Evolutionary conservation across 2,797 vertebrate species (phyloP), one percentile per base, ranked within the genome.

Genomic region (Remorina albescens): DNA sequence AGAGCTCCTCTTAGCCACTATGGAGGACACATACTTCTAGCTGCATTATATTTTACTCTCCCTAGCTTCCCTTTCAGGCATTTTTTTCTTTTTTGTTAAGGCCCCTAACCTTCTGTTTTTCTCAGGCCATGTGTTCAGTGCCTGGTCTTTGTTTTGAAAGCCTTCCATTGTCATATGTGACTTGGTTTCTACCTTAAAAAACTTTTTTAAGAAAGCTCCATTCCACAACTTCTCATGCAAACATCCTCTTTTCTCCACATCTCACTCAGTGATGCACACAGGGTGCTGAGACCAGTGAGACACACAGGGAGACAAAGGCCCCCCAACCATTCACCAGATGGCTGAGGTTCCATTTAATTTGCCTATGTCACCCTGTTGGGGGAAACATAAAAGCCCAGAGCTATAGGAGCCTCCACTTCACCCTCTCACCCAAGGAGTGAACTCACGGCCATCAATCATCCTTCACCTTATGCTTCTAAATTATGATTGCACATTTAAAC

Each of bases 271-370:
- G 74, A 79, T 76, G 84, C 82, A 80, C 81, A 62, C 46, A 42
- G 30, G 60, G n/a, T 54, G 63, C 55, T 56, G 71, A 70, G 68
- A 81, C 80, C 74, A 67, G 15, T 32, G 51, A 53, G 62, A 71
- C 66, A 74, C 69, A 78, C 58, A 54, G 54, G 34, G 39, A 86
- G 69, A 92, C 85, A 91, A 92, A 89, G 80, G 69, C 69, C 54
- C 46, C 42, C 72, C 69, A 64, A 74, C 81, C 85, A 84, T 84
- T 83, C 65, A 85, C 75, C 91, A 91, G 92, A 91, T 92, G 89
- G 91, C 70, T 50, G 74, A 65, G 80, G 81, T 82, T 69, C 85
- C 0, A 63, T 71, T 79, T 84, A 86, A 91, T 91, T 91, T 88
- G 84, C 83, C 86, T 71, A 51, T 77, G 83, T 88, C 75, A 79